These are phyloP conservation scores for Lithobates pipiens DNA, from an alignment of 2,797 vertebrate genomes.

Conservation along the genomic window DNA sequence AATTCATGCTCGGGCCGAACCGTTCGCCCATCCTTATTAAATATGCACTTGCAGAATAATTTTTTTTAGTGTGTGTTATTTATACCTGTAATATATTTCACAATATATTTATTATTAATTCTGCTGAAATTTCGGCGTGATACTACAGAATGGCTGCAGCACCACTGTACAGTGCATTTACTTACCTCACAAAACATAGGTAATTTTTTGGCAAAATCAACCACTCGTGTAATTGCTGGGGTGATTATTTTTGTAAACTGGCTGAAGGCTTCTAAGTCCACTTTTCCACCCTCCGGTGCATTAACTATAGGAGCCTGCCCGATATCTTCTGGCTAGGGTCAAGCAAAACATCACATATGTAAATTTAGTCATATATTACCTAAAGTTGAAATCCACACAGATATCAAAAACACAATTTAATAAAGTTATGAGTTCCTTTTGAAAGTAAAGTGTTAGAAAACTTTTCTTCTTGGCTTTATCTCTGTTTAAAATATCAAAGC, in stretches of 20 bases:
- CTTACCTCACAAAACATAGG: constrained; percentile 99
- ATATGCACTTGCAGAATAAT: neutral
- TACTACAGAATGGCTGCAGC: neutral
- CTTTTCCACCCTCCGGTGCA: constrained; percentile 93
- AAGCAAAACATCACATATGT: constrained; percentile 74
- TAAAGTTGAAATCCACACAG: too few species aligned
- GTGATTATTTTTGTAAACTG: constrained; percentile 99
- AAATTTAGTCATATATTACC: neutral
- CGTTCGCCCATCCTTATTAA: neutral
- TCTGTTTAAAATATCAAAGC: too few species aligned
- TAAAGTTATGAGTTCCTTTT: too few species aligned
- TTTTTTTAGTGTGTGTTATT: neutral
- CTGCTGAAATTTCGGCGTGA: neutral
- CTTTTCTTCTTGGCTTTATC: too few species aligned
- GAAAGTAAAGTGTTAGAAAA: too few species aligned
- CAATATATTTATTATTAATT: neutral
- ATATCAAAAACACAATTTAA: too few species aligned
- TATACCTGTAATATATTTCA: neutral
- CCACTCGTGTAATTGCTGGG: constrained; percentile 99
- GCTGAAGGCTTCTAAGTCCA: constrained; percentile 99
- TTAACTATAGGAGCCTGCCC: constrained; percentile 93
- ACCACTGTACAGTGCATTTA: neutral
- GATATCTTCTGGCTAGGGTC: constrained; percentile 92
- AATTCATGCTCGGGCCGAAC: too few species aligned
- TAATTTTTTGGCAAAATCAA: constrained; percentile 99